Percentiles rank a stretch among this genome's conserved stretches.
Evolutionary conservation across 2,113 vertebrate genomes (phyloP).

Genomic region (Pseudorasbora parva): DNA sequence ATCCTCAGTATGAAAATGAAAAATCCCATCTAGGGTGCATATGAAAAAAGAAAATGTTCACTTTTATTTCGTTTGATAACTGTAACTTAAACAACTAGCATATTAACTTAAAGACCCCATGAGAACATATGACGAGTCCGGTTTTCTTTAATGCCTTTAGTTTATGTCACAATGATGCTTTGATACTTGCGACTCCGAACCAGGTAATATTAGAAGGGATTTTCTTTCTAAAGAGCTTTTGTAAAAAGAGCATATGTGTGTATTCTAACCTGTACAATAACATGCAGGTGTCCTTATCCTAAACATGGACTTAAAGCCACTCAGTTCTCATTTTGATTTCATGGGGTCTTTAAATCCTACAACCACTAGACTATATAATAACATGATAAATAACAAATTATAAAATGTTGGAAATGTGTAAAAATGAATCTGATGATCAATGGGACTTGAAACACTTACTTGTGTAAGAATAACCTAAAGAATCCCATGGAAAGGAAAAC

Average conservation of each 20-base stretch:
- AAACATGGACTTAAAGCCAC: not conserved
- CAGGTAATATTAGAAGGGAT: not conserved
- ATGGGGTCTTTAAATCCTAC: slow-evolving; percentile 21
- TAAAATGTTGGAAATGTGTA: not conserved
- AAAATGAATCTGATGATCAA: not conserved
- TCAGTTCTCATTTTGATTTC: not conserved
- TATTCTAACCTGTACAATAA: not conserved
- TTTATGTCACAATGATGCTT: not conserved
- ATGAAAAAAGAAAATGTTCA: slow-evolving; percentile 44
- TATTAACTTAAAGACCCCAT: not conserved
- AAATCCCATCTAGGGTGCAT: slow-evolving; percentile 68
- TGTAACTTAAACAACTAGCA: not conserved
- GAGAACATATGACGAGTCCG: not conserved
- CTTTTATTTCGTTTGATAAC: not conserved
- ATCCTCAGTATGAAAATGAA: slow-evolving; percentile 70
- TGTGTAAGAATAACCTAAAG: slow-evolving; percentile 82
- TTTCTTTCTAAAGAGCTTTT: not conserved
- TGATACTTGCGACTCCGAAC: too few species aligned
- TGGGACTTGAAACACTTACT: slow-evolving; percentile 83
- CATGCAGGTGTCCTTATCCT: not conserved
- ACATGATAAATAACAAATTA: not conserved
- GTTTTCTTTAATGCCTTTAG: not conserved
- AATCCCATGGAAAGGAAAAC: slow-evolving; percentile 75
- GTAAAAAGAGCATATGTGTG: not conserved
- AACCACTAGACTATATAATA: not conserved